These are phyloP conservation scores for Panulirus ornatus DNA, from an alignment of 1,140 invertebrate genomes.

Conservation along the genomic window DNA sequence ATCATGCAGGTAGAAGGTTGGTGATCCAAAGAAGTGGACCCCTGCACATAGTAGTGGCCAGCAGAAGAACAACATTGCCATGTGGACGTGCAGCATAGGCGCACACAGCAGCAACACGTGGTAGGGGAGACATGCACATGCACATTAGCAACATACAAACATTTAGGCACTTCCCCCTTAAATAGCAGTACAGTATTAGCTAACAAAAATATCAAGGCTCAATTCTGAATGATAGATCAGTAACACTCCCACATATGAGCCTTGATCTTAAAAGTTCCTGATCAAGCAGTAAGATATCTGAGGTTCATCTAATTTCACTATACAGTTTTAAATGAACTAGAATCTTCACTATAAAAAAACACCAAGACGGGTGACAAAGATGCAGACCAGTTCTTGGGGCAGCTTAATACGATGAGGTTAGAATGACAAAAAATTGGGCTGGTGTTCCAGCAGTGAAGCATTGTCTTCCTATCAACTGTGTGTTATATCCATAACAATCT, in stretches of 20 bases:
- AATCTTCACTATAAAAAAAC: neutral
- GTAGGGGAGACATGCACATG: conserved; percentile 68
- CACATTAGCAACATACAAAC: conserved; percentile 66
- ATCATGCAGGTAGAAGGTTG: conserved; percentile 64
- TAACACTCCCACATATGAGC: neutral
- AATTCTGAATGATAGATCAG: neutral
- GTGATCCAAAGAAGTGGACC: conserved; percentile 65
- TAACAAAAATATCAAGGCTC: conserved; percentile 8
- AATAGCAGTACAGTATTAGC: conserved; percentile 7
- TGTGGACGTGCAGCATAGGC: conserved; percentile 23
- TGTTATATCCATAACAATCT: neutral
- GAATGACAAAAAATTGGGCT: neutral
- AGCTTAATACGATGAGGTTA: too few relatives aligned
- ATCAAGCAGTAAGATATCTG: neutral
- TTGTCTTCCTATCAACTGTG: neutral
- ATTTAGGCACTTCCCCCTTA: neutral
- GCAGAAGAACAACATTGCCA: neutral
- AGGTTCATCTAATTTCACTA: too few relatives aligned
- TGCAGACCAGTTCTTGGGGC: conserved; percentile 1
- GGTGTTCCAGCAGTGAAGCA: neutral
- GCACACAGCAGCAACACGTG: conserved; percentile 54
- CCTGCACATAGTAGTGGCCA: conserved; percentile 39
- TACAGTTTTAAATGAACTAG: neutral
- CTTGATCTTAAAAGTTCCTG: neutral
- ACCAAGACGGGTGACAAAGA: neutral